These are phyloP conservation scores for Stegostoma tigrinum DNA, from an alignment of 2,113 vertebrate species.

Conservation along the genomic window DNA sequence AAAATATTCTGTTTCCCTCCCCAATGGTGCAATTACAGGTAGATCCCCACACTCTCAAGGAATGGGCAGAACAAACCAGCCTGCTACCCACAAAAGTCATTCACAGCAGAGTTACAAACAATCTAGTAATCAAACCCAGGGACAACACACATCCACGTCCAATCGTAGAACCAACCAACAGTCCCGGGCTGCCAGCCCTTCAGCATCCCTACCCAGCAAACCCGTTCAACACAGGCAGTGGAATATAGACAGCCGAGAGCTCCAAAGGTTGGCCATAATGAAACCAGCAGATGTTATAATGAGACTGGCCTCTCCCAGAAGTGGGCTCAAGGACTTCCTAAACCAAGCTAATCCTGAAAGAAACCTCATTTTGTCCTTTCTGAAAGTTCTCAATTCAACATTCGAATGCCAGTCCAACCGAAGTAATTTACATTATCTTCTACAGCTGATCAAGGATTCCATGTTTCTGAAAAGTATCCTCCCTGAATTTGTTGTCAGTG, in stretches of 20 bases:
- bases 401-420: conserved; percentile 17
- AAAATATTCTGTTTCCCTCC: background rate
- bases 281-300: background rate
- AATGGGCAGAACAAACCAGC: background rate
- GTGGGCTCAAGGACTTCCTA: conserved; percentile 18
- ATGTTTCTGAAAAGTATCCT: background rate
- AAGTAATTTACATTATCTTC: background rate
- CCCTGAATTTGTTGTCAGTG: background rate
- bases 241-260: background rate
- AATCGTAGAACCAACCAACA: background rate
- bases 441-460: background rate
- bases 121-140: background rate
- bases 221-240: background rate
- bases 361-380: background rate
- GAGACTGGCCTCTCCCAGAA: background rate
- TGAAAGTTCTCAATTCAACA: background rate
- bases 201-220: background rate
- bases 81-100: background rate
- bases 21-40: background rate
- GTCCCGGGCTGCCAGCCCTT: background rate
- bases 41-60: background rate
- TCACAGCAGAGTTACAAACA: background rate
- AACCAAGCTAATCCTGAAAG: background rate
- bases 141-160: background rate
- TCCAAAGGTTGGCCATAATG: background rate